Conservation (phyloP, 2,888 invertebrate species). For the Euplexia lucipara region DNA sequence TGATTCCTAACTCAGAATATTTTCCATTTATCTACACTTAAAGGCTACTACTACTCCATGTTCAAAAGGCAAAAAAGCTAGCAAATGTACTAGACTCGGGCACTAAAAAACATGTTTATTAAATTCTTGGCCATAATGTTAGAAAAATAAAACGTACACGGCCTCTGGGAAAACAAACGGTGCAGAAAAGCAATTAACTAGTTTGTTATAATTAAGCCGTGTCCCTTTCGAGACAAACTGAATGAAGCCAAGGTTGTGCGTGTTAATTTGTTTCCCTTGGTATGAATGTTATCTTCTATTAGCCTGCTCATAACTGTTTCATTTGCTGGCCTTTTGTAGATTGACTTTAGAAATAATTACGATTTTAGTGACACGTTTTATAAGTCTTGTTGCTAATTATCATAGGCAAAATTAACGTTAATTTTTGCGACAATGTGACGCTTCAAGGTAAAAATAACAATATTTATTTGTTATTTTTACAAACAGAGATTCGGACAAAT, state of each 20-base stretch:
- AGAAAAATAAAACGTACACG: conserved; percentile 6
- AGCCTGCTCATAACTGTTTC: conserved; percentile 13
- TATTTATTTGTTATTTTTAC: background rate
- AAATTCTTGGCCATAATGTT: conserved; percentile 6
- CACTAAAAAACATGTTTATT: conserved; percentile 21
- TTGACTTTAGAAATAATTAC: too few species aligned
- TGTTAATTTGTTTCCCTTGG: conserved; percentile 36
- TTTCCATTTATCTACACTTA: background rate
- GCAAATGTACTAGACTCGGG: background rate
- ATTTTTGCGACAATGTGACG: too few species aligned
- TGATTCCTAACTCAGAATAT: conserved; percentile 22
- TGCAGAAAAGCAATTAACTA: conserved; percentile 39
- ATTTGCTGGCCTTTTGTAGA: conserved; percentile 3
- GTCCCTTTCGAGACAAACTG: conserved; percentile 31
- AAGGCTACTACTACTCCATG: too few species aligned
- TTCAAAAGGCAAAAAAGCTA: background rate
- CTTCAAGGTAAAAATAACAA: conserved; percentile 1
- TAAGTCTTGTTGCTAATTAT: too few species aligned
- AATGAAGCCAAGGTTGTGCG: conserved; percentile 28
- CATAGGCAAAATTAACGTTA: too few species aligned
- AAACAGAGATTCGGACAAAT: conserved; percentile 1
- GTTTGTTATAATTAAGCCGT: conserved; percentile 47
- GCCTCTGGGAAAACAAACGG: conserved; percentile 24
- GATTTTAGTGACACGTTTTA: background rate
- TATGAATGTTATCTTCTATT: conserved; percentile 22